Evolutionary conservation across 1,140 invertebrate genomes (phyloP).

Genomic region (Rhynchophorus ferrugineus): DNA sequence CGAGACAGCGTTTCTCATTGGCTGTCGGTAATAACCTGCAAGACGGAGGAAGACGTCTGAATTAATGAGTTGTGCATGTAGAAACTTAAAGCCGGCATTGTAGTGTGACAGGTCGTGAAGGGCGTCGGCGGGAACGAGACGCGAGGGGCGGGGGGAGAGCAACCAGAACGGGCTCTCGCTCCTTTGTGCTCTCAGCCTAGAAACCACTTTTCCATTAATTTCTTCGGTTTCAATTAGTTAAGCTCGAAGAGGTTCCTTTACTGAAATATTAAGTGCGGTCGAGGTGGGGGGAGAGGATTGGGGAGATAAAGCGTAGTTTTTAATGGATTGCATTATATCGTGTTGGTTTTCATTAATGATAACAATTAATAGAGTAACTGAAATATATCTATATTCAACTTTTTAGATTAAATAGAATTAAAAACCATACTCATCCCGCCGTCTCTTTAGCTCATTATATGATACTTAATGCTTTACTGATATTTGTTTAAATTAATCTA

Average conservation of each 20-base stretch:
- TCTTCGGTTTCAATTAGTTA: conserved; percentile 23
- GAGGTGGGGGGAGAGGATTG: background rate
- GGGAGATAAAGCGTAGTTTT: too few species aligned
- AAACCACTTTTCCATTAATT: conserved; percentile 25
- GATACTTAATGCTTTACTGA: too few species aligned
- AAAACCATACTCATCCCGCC: too few species aligned
- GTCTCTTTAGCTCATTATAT: too few species aligned
- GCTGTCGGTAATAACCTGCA: conserved; percentile 35
- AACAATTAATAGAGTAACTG: too few species aligned
- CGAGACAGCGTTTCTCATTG: conserved; percentile 34
- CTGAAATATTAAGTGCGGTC: conserved; percentile 13
- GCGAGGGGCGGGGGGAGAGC: background rate
- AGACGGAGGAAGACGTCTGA: conserved; percentile 33
- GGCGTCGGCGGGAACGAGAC: background rate
- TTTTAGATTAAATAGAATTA: too few species aligned
- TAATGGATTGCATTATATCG: too few species aligned
- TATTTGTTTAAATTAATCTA: too few species aligned
- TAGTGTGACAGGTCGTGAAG: conserved; percentile 23
- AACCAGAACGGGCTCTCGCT: background rate
- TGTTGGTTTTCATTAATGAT: too few species aligned
- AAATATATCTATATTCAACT: too few species aligned
- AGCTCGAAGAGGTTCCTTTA: conserved; percentile 8
- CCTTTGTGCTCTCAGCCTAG: conserved; percentile 1
- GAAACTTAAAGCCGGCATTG: conserved; percentile 26
- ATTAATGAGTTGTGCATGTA: conserved; percentile 32